Percentiles rank a stretch among this genome's conserved stretches.
Evolutionary conservation across 2,113 vertebrate genomes (phyloP).

Genomic region (Sciurus niger): DNA sequence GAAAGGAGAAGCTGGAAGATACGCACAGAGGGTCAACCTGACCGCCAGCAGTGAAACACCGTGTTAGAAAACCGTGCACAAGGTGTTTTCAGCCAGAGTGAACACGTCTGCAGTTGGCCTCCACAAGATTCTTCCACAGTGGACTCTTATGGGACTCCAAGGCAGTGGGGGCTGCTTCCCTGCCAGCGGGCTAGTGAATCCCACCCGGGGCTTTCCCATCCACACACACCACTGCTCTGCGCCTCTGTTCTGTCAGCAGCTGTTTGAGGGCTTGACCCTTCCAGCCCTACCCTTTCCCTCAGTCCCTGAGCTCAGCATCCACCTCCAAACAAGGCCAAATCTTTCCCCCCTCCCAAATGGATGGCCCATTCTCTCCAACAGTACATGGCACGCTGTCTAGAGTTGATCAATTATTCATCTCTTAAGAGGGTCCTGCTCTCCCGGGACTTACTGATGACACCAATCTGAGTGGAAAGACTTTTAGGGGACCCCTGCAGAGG

Average conservation of each 20-base stretch:
- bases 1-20: not conserved
- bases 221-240: not conserved
- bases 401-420: constrained; percentile 65
- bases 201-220: not conserved
- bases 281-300: not conserved
- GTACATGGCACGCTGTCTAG: not conserved
- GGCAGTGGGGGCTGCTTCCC: not conserved
- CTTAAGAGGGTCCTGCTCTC: constrained; percentile 55
- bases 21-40: not conserved
- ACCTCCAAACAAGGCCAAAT: not conserved
- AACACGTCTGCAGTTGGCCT: not conserved
- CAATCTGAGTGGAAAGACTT: not conserved
- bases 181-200: not conserved
- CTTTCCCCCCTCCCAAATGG: not conserved
- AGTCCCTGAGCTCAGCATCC: not conserved
- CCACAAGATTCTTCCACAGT: not conserved
- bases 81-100: not conserved
- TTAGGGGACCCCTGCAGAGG: not conserved
- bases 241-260: not conserved
- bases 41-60: not conserved
- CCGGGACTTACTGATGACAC: constrained; percentile 56
- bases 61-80: not conserved
- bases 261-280: not conserved
- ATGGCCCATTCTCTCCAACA: not conserved
- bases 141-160: not conserved